Percentiles rank a stretch among this genome's conserved stretches.
Evolutionary conservation across 2,797 vertebrate species (phyloP).

Genomic region (Chiloscyllium punctatum): DNA sequence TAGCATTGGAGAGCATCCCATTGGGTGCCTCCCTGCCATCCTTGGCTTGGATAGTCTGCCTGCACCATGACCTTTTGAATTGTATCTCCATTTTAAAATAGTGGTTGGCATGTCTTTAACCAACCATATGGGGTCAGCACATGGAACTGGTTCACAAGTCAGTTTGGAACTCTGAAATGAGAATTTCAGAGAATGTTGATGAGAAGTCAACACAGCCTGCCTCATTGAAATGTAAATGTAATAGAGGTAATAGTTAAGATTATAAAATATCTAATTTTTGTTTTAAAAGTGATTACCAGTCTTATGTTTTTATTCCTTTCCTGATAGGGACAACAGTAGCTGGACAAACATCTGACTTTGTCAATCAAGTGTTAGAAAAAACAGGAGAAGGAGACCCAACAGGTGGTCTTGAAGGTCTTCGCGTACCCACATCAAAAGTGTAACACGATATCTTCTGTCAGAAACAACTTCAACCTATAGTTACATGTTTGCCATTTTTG

Average conservation of each 20-base stretch:
- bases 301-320: slow-evolving; percentile 40
- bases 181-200: no score
- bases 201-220: neutral
- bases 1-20: no score
- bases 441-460: slow-evolving; percentile 56
- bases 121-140: no score
- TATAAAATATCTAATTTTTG: neutral
- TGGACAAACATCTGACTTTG: slow-evolving; percentile 95
- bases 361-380: slow-evolving; percentile 97
- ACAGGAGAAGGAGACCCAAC: slow-evolving; percentile 90
- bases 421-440: slow-evolving; percentile 87
- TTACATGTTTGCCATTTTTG: slow-evolving; percentile 36
- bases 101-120: no score
- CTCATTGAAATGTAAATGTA: neutral
- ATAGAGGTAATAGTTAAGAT: neutral
- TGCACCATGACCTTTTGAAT: no score
- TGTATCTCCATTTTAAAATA: no score
- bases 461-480: slow-evolving; percentile 26
- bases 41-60: no score
- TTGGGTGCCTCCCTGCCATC: no score
- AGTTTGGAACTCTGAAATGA: no score
- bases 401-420: slow-evolving; percentile 88
- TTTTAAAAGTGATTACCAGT: neutral
- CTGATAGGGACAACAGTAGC: slow-evolving; percentile 81
- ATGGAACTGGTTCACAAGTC: no score